Conservation (phyloP, 2,888 invertebrate genomes). For the Nomada fucata region DNA sequence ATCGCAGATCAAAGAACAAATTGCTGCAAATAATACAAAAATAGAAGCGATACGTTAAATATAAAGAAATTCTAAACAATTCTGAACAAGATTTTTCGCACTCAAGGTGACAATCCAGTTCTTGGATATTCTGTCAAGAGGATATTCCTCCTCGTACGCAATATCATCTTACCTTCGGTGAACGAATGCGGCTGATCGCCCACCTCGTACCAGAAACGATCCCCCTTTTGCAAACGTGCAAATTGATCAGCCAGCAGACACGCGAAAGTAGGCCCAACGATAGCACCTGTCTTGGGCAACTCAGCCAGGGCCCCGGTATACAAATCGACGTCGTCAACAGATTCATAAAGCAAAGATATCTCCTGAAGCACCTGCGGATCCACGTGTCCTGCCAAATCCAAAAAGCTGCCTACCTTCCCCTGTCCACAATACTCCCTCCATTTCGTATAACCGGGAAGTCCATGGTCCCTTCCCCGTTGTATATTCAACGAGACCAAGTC, state of each 20-base stretch:
- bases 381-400: slow-evolving; percentile 88
- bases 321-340: slow-evolving; percentile 93
- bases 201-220: slow-evolving; percentile 96
- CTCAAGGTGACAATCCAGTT: too few species aligned
- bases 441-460: slow-evolving; percentile 90
- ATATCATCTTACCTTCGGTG: slow-evolving; percentile 85
- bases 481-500: slow-evolving; percentile 95
- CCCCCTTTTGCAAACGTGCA: slow-evolving; percentile 91
- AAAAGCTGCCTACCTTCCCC: slow-evolving; percentile 86
- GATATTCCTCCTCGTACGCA: too few species aligned
- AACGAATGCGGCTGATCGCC: slow-evolving; percentile 88
- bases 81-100: too few species aligned
- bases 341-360: slow-evolving; percentile 89
- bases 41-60: too few species aligned
- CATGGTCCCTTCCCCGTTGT: slow-evolving; percentile 95
- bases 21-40: too few species aligned
- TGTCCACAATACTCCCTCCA: slow-evolving; percentile 93
- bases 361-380: slow-evolving; percentile 88
- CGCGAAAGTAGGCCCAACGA: slow-evolving; percentile 93
- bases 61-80: too few species aligned
- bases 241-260: slow-evolving; percentile 95
- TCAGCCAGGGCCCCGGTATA: slow-evolving; percentile 96
- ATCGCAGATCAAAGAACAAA: too few species aligned
- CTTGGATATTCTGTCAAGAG: too few species aligned
- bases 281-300: slow-evolving; percentile 88